Evolutionary conservation across 2,797 vertebrate species (phyloP).

Genomic region (Cyclura pinguis): DNA sequence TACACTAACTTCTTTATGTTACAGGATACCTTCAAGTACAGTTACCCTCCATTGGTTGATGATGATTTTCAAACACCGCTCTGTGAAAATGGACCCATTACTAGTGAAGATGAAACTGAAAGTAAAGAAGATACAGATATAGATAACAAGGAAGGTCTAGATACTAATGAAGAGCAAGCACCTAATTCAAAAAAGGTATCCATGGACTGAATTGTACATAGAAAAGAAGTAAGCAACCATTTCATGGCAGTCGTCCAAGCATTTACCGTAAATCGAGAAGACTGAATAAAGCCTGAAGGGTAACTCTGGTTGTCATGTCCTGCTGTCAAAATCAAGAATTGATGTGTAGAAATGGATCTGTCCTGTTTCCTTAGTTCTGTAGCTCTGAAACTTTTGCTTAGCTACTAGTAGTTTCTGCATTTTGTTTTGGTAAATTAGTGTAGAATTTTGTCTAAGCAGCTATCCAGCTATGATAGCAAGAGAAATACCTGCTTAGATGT

Average conservation of each 20-base stretch:
- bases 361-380: background rate
- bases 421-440: background rate
- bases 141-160: conserved; percentile 87
- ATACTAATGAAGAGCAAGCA: conserved; percentile 86
- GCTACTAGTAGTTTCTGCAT: background rate
- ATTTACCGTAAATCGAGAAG: conserved; percentile 3
- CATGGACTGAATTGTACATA: conserved; percentile 9
- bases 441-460: background rate
- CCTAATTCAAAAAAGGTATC: conserved; percentile 92
- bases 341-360: background rate
- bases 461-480: background rate
- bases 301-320: background rate
- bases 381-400: background rate
- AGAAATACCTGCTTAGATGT: background rate
- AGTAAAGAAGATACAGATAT: conserved; percentile 88
- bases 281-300: conserved; percentile 6
- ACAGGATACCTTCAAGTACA: conserved; percentile 95
- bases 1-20: conserved; percentile 45
- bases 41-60: conserved; percentile 95
- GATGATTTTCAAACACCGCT: conserved; percentile 97
- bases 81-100: conserved; percentile 92
- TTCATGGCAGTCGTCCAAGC: background rate
- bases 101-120: conserved; percentile 92
- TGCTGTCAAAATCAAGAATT: background rate
- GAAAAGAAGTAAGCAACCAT: background rate